Evolutionary conservation across 2,113 vertebrate genomes (phyloP).

Genomic region (Neogobius melanostomus): DNA sequence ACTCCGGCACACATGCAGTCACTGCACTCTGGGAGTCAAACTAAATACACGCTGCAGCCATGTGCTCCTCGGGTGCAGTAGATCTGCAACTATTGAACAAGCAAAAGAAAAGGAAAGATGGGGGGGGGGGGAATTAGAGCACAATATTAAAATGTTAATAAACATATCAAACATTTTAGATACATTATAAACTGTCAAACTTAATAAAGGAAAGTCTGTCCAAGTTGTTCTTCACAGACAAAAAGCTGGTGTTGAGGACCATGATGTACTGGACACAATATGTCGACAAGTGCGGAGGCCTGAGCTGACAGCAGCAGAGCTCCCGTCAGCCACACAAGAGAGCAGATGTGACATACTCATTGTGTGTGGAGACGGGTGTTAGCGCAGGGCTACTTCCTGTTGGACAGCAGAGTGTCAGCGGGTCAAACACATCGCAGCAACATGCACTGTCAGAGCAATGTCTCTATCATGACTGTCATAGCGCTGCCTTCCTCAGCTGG

Average conservation of each 20-base stretch:
- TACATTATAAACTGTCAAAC: constrained; percentile 55
- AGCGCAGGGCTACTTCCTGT: constrained; percentile 30
- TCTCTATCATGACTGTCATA: constrained; percentile 38
- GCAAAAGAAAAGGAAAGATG: constrained; percentile 13
- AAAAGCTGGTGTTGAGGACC: constrained; percentile 61
- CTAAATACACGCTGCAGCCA: constrained; percentile 41
- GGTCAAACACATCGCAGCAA: constrained; percentile 25
- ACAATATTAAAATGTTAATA: not conserved
- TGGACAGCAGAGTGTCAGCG: constrained; percentile 40
- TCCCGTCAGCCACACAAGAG: constrained; percentile 2
- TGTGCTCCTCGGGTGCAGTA: constrained; percentile 34
- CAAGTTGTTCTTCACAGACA: constrained; percentile 51
- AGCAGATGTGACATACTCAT: constrained; percentile 22
- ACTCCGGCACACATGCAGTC: constrained; percentile 24
- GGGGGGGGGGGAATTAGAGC: not conserved
- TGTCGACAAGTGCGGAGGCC: constrained; percentile 21
- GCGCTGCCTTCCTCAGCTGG: constrained; percentile 83
- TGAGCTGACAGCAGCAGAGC: constrained; percentile 9
- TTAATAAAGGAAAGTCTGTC: constrained; percentile 60
- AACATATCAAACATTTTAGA: constrained; percentile 35
- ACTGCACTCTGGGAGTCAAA: constrained; percentile 48
- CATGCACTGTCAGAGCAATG: constrained; percentile 24
- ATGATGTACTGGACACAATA: constrained; percentile 43
- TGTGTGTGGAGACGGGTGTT: constrained; percentile 30
- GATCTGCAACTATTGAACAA: constrained; percentile 53